Evolutionary conservation across 2,113 vertebrate species (phyloP), one percentile per base, ranked within the genome.

Genomic region (Corythaeola cristata): DNA sequence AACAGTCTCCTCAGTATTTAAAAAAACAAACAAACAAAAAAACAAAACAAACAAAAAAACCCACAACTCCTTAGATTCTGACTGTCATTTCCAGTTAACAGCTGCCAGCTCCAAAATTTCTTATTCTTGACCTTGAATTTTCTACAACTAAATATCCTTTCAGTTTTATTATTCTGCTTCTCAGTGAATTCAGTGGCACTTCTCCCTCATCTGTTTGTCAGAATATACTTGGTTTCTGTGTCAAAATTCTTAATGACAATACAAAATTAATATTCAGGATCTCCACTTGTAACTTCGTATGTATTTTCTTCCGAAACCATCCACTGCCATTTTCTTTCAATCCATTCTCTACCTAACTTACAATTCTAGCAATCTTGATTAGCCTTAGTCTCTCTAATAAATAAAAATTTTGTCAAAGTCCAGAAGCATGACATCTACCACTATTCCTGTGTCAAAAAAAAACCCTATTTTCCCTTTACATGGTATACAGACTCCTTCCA

Each of bases 41-140:
- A 44, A 44, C 10, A 41, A 41, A 41, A 41, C 41, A 11, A 10
- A 11, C 2, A n/a, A 77, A 93, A 80, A 56, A 73, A 53, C n/a
- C n/a, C n/a, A n/a, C n/a, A n/a, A 5, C 1, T 11, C 17, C 52
- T 77, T 69, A 49, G n/a, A 73, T 53, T 82, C 39, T 94, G 91
- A 95, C 74, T 82, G 77, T 45, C 24, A 76, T 85, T 95, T 85
- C 89, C 53, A 95, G 84, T 78, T 95, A 96, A 89, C 55, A 92
- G 52, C 12, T 28, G 80, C 79, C 56, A 93, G 41, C 59, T 74
- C 52, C 56, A 90, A 2, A 24, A 86, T 55, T 93, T 74, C 68
- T 74, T 71, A 89, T 86, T 88, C 68, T 77, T 47, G 82, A 81
- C 50, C 60, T 24, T 74, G 50, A 59, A 84, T 89, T 89, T 92